Evolutionary conservation across 2,888 invertebrate species (phyloP).

Genomic region (Chaitophorus viminalis): DNA sequence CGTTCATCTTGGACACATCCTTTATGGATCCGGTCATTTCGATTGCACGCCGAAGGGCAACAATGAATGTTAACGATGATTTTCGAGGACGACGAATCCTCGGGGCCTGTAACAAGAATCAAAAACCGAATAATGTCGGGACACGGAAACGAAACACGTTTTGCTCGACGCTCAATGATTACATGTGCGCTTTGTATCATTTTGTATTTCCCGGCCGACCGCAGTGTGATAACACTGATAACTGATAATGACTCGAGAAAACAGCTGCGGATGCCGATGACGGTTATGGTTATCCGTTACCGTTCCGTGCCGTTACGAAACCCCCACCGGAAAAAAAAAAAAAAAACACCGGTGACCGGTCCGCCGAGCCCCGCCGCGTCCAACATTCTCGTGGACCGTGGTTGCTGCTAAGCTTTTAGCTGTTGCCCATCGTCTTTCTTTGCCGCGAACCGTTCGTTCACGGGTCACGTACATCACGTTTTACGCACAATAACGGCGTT

Average conservation of each 20-base stretch:
- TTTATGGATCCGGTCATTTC: background rate
- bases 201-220: no score
- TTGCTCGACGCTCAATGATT: no score
- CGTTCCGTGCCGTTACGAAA: background rate
- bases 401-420: no score
- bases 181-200: no score
- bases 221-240: background rate
- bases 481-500: no score
- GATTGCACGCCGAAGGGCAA: background rate
- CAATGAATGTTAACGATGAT: background rate
- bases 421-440: background rate
- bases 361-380: background rate
- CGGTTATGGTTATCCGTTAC: background rate
- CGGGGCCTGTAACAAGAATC: no score
- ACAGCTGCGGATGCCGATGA: background rate
- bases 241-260: background rate
- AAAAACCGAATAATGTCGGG: no score
- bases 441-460: background rate
- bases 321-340: background rate
- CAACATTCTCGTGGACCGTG: background rate
- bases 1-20: background rate
- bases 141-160: no score
- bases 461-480: background rate
- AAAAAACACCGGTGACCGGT: background rate
- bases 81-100: no score